Evolutionary conservation across 1,140 invertebrate genomes (phyloP).

Genomic region (Sinella curviseta): DNA sequence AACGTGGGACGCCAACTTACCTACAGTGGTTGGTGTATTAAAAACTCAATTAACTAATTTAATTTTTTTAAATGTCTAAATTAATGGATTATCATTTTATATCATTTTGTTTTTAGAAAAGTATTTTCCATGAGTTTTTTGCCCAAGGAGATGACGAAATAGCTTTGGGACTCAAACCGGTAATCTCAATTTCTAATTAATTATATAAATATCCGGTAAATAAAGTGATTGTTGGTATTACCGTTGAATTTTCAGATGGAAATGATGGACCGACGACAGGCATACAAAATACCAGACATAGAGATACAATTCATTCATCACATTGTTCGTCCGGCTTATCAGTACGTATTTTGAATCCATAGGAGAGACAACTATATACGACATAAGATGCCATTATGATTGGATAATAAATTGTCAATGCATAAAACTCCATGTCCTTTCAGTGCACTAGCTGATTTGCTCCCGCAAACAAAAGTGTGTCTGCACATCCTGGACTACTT

Average conservation of each 20-base stretch:
- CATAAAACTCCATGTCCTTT: too few species aligned
- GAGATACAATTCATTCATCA: background rate
- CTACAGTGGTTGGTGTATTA: background rate
- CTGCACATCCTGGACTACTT: background rate
- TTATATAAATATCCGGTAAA: background rate
- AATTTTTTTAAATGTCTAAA: too few species aligned
- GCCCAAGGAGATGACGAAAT: slow-evolving; percentile 5
- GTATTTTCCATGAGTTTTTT: slow-evolving; percentile 6
- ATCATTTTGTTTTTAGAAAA: background rate
- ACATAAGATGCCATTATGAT: too few species aligned
- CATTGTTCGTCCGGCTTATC: background rate
- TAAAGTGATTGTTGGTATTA: background rate
- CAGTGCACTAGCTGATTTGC: background rate
- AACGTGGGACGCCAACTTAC: background rate
- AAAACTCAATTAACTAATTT: too few species aligned
- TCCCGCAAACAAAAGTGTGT: background rate
- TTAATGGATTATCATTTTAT: too few species aligned
- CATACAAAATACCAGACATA: background rate
- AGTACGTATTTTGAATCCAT: background rate
- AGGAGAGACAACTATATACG: background rate
- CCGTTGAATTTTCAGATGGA: background rate
- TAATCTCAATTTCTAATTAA: background rate
- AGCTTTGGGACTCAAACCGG: background rate
- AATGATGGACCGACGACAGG: background rate
- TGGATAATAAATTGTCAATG: too few species aligned